Evolutionary conservation across 1,140 invertebrate species (phyloP).

Genomic region (Drosophila nasuta): DNA sequence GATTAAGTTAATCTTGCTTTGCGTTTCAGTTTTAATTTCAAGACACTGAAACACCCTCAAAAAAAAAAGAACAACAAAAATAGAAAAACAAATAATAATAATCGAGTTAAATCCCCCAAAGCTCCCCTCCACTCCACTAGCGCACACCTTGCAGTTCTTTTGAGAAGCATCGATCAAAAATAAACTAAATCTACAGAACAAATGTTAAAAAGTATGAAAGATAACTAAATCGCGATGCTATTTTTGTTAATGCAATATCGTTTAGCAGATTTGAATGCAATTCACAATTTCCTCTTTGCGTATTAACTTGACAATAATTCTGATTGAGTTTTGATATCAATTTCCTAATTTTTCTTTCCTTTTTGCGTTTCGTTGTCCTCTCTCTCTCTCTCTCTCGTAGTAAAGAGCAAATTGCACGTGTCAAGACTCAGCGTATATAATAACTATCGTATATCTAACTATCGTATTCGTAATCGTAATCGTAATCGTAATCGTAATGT

Average conservation of each 20-base stretch:
- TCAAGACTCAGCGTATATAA: slow-evolving; percentile 34
- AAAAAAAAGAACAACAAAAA: not conserved
- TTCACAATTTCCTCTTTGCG: slow-evolving; percentile 17
- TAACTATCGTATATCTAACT: slow-evolving; percentile 29
- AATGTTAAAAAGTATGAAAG: not conserved
- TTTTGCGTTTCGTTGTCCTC: slow-evolving; percentile 32
- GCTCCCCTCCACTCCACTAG: slow-evolving; percentile 22
- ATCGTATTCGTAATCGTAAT: slow-evolving; percentile 51
- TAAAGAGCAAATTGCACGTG: slow-evolving; percentile 70
- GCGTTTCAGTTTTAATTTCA: slow-evolving; percentile 15
- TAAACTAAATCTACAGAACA: not conserved
- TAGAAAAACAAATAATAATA: too few species aligned
- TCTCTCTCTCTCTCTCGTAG: slow-evolving; percentile 14
- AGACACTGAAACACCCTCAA: slow-evolving; percentile 35
- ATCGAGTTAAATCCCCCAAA: not conserved
- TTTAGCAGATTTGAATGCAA: not conserved
- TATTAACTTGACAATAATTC: slow-evolving; percentile 12
- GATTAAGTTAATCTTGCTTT: slow-evolving; percentile 13
- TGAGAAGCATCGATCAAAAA: slow-evolving; percentile 17
- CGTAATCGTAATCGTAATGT: slow-evolving; percentile 51
- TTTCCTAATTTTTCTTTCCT: too few species aligned
- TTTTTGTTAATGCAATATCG: slow-evolving; percentile 2
- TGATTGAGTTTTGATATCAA: not conserved
- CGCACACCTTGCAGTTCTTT: slow-evolving; percentile 31
- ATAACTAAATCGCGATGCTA: not conserved